A percentile compares a stretch with the other conserved stretches of the same genome.
Evolutionary conservation across 2,113 vertebrate genomes (phyloP).

Genomic region (Smithornis capensis): DNA sequence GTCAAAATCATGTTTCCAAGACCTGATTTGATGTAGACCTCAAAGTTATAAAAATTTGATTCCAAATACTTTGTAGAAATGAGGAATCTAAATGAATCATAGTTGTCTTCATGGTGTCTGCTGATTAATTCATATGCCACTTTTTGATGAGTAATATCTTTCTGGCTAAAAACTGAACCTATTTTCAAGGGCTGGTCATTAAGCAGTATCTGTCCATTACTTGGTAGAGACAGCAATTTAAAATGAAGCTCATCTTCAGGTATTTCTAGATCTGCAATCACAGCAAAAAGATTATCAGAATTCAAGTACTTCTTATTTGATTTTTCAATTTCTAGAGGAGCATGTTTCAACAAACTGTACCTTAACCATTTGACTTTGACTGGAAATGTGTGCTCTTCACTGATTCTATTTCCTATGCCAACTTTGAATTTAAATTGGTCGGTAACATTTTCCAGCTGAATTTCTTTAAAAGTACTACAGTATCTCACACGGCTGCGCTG

Average conservation of each 20-base stretch:
- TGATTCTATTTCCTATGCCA: conserved; percentile 72
- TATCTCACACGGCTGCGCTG: conserved; percentile 79
- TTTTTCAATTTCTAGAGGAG: conserved; percentile 79
- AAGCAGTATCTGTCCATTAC: conserved; percentile 82
- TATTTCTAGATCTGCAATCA: conserved; percentile 65
- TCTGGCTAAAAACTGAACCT: conserved; percentile 85
- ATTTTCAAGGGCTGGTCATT: conserved; percentile 72
- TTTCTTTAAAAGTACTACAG: conserved; percentile 76
- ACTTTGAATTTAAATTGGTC: conserved; percentile 88
- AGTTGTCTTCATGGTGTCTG: conserved; percentile 70
- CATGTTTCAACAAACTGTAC: conserved; percentile 76
- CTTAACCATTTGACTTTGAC: conserved; percentile 82
- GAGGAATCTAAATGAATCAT: conserved; percentile 83
- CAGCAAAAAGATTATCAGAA: conserved; percentile 77
- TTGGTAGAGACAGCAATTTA: conserved; percentile 79
- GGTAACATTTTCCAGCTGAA: conserved; percentile 73
- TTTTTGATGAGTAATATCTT: conserved; percentile 74
- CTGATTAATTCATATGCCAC: conserved; percentile 80
- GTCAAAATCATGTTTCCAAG: conserved; percentile 77
- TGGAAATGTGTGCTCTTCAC: conserved; percentile 77
- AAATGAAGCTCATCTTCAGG: conserved; percentile 79
- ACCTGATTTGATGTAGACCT: conserved; percentile 82
- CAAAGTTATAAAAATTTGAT: conserved; percentile 80
- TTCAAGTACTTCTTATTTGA: conserved; percentile 74
- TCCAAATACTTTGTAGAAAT: conserved; percentile 83